These are phyloP conservation scores for Puma concolor DNA, from an alignment of 2,113 vertebrate genomes.

Conservation along the genomic window DNA sequence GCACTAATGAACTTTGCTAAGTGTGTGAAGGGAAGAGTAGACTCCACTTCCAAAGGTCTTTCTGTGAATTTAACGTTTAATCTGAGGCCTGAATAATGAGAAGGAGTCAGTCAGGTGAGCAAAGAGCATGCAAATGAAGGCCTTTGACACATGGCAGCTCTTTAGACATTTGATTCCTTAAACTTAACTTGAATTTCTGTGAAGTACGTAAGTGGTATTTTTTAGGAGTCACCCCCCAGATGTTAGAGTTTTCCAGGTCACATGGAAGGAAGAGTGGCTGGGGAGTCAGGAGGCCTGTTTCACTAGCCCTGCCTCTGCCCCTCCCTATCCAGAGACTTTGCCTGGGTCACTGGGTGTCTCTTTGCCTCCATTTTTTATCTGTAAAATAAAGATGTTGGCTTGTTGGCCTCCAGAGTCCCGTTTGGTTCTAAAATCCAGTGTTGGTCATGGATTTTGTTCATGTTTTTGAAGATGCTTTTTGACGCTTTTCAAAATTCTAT, in stretches of 20 bases:
- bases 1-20: not conserved
- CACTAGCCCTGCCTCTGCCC: not conserved
- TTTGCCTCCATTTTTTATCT: not conserved
- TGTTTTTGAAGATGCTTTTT: slow-evolving; percentile 16
- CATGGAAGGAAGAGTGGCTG: not conserved
- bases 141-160: not conserved
- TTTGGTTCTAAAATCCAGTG: not conserved
- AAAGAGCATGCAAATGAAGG: too few relatives aligned
- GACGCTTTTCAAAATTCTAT: slow-evolving; percentile 9
- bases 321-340: rapidly evolving
- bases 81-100: not conserved
- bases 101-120: not conserved
- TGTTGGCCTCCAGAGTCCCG: not conserved
- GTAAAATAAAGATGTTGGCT: not conserved
- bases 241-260: too few relatives aligned
- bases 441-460: not conserved
- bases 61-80: not conserved
- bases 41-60: not conserved
- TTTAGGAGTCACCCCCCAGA: not conserved
- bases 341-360: not conserved
- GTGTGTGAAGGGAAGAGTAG: not conserved
- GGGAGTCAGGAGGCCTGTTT: too few relatives aligned
- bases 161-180: not conserved
- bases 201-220: not conserved
- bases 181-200: not conserved